phyloP scores from a whole-genome alignment of 1,140 invertebrate species.

The Drosophila tsacasi region DNA sequence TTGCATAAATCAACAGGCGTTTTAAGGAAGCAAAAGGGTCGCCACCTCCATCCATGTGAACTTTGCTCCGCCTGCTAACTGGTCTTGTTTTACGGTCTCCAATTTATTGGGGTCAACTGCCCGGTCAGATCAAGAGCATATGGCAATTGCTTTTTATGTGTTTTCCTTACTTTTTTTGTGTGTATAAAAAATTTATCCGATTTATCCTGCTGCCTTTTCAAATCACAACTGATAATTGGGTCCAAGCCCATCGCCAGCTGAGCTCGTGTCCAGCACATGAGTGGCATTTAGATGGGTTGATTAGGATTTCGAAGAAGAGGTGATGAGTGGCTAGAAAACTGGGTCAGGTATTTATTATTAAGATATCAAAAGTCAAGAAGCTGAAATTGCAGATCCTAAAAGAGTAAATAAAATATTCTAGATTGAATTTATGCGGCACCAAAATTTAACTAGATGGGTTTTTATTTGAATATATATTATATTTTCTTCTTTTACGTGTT shows the following conservation, averaged over 20 bases:
- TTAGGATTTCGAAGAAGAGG: conserved; percentile 32
- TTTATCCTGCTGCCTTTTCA: conserved; percentile 29
- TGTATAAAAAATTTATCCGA: conserved; percentile 53
- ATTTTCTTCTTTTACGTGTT: neutral
- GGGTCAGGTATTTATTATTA: conserved; percentile 7
- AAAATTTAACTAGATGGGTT: neutral
- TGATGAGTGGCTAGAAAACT: conserved; percentile 4
- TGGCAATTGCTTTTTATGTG: conserved; percentile 16
- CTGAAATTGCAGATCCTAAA: neutral
- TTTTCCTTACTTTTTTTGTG: conserved; percentile 9
- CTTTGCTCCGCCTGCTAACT: conserved; percentile 24
- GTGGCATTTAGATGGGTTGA: conserved; percentile 64
- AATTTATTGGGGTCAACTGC: conserved; percentile 68
- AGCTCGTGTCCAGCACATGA: conserved; percentile 25
- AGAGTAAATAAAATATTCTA: neutral
- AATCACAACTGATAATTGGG: conserved; percentile 79
- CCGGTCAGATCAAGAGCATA: conserved; percentile 11
- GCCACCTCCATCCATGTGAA: conserved; percentile 13
- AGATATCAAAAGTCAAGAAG: neutral
- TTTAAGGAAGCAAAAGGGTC: conserved; percentile 35
- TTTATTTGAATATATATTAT: neutral
- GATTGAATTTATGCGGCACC: neutral
- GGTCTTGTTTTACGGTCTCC: conserved; percentile 31
- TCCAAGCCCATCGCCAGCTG: conserved; percentile 53
- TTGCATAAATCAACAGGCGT: conserved; percentile 77